phyloP scores from a whole-genome alignment of 2,113 vertebrate species.

The Chascanopsetta lugubris region DNA sequence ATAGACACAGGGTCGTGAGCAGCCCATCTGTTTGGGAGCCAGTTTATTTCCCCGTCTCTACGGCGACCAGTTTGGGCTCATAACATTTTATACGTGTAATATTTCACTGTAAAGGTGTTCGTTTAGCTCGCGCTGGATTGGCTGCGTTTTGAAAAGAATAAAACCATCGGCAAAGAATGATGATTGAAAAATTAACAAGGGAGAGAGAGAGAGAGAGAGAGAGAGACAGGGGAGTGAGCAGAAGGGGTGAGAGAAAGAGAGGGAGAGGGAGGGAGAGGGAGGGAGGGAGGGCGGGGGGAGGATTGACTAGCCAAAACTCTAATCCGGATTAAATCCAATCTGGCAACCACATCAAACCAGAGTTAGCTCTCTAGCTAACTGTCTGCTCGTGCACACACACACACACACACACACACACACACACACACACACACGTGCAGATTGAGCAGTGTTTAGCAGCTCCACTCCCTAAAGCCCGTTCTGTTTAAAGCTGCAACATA shows the following conservation, averaged over 20 bases:
- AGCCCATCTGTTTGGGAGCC: slow-evolving; percentile 69
- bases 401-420: slow-evolving; percentile 45
- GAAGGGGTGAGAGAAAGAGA: slow-evolving; percentile 22
- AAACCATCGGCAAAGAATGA: slow-evolving; percentile 46
- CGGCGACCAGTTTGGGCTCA: slow-evolving; percentile 69
- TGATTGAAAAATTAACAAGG: slow-evolving; percentile 67
- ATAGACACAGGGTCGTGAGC: slow-evolving; percentile 46
- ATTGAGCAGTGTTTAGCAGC: slow-evolving; percentile 76
- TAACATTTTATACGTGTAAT: slow-evolving; percentile 73
- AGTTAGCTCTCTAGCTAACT: slow-evolving; percentile 77
- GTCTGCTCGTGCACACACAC: slow-evolving; percentile 61
- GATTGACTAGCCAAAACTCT: slow-evolving; percentile 65
- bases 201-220: slow-evolving; percentile 34
- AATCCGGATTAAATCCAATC: slow-evolving; percentile 88
- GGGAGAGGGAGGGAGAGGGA: slow-evolving; percentile 10
- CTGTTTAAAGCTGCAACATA: slow-evolving; percentile 81
- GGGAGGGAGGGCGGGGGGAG: slow-evolving; percentile 19
- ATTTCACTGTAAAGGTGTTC: slow-evolving; percentile 66
- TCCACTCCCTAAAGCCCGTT: slow-evolving; percentile 78
- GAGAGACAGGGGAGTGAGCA: slow-evolving; percentile 36
- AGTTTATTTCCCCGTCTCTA: slow-evolving; percentile 63
- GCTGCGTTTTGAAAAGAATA: slow-evolving; percentile 53
- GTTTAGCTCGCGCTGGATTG: slow-evolving; percentile 59
- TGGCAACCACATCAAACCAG: slow-evolving; percentile 85
- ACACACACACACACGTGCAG: slow-evolving; percentile 54